A percentile compares a stretch with the other conserved stretches of the same genome.
Conservation (phyloP, 2,888 invertebrate species). For the Spilosoma lubricipeda region DNA sequence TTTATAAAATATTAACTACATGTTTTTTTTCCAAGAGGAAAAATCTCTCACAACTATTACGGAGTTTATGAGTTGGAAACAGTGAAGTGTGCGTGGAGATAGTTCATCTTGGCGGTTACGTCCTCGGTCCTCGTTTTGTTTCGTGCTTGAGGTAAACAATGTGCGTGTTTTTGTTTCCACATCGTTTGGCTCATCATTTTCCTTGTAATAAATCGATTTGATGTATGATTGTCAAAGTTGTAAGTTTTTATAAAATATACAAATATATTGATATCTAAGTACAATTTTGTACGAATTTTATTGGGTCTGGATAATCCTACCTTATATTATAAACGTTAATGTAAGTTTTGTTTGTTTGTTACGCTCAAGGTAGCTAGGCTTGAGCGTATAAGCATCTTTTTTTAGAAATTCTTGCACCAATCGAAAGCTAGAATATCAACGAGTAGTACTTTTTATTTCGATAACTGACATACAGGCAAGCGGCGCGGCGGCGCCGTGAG, state of each 20-base stretch:
- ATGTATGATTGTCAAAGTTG: background rate
- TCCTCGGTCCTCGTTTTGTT: background rate
- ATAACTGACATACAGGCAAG: no score
- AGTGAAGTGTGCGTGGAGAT: background rate
- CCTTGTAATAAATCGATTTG: background rate
- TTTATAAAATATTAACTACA: no score
- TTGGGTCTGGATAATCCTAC: no score
- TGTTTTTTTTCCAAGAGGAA: no score
- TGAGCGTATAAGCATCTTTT: no score
- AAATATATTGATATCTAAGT: background rate
- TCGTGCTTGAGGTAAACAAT: background rate
- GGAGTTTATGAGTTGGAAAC: background rate
- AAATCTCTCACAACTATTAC: background rate
- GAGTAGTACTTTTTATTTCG: no score
- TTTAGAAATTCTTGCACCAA: no score
- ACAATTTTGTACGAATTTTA: background rate
- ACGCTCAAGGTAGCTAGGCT: no score
- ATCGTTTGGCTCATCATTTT: background rate
- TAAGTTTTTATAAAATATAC: background rate
- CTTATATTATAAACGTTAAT: no score
- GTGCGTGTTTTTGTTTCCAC: slow-evolving; percentile 8
- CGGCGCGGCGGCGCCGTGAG: no score
- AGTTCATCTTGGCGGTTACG: background rate
- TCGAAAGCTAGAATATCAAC: no score
- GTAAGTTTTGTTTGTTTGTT: no score